These are phyloP conservation scores for Rhingia campestris DNA, from an alignment of 2,888 invertebrate genomes.

Conservation along the genomic window DNA sequence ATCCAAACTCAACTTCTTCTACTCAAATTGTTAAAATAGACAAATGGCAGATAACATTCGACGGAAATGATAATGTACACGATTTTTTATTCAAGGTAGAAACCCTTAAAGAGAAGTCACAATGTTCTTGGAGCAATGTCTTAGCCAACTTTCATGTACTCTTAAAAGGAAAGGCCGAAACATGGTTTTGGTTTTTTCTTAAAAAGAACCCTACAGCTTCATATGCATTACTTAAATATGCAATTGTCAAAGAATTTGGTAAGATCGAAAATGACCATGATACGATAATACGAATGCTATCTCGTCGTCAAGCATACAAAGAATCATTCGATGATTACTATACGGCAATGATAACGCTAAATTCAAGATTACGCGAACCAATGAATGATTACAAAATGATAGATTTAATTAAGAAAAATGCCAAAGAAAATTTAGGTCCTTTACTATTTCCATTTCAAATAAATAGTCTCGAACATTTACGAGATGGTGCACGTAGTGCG, in stretches of 20 bases:
- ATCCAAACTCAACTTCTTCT: not conserved
- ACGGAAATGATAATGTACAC: constrained; percentile 1
- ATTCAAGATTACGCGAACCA: not conserved
- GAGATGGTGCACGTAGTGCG: constrained; percentile 4
- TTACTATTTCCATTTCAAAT: not conserved
- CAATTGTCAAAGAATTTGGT: constrained; percentile 42
- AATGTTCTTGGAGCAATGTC: not conserved
- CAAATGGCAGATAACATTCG: constrained; percentile 7
- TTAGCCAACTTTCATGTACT: constrained; percentile 6
- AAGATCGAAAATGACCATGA: constrained; percentile 53
- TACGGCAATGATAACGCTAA: constrained; percentile 22
- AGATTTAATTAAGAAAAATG: not conserved
- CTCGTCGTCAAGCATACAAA: constrained; percentile 33
- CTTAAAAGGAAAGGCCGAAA: not conserved
- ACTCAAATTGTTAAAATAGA: constrained; percentile 1
- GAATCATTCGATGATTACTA: constrained; percentile 46
- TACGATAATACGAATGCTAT: constrained; percentile 34
- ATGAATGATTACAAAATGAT: not conserved
- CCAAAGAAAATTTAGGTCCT: not conserved
- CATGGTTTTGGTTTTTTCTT: constrained; percentile 8
- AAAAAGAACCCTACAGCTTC: constrained; percentile 16
- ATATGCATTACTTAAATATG: constrained; percentile 6
- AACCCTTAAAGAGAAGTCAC: constrained; percentile 3
- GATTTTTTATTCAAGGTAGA: constrained; percentile 12
- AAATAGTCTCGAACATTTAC: not conserved